A percentile compares a stretch with the other conserved stretches of the same genome.
These are phyloP conservation scores for Heterochromis multidens DNA, from an alignment of 2,113 vertebrate genomes.

Conservation along the genomic window DNA sequence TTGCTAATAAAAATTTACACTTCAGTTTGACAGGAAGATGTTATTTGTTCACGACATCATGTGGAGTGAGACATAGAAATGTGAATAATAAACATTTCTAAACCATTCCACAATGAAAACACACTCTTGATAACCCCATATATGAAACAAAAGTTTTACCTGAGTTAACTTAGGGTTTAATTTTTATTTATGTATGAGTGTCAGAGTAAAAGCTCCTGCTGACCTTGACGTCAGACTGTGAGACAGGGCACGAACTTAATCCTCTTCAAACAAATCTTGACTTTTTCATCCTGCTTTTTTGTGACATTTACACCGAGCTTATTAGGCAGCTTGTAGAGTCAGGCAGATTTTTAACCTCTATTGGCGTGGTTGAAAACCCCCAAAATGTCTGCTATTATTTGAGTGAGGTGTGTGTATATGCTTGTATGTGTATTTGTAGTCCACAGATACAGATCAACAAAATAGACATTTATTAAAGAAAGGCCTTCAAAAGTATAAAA, in stretches of 20 bases:
- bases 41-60: not conserved
- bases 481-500: not conserved
- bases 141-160: not conserved
- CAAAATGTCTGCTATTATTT: conserved; percentile 62
- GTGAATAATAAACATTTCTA: not conserved
- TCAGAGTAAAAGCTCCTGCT: not conserved
- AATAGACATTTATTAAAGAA: fast-evolving
- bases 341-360: conserved; percentile 57
- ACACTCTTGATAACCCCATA: too few species aligned
- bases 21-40: not conserved
- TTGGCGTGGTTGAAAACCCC: conserved; percentile 61
- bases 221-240: not conserved
- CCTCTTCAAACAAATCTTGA: conserved; percentile 25
- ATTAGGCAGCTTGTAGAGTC: conserved; percentile 16
- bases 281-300: conserved; percentile 18
- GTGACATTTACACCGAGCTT: conserved; percentile 43
- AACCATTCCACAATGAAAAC: not conserved
- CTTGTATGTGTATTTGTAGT: not conserved
- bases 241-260: conserved; percentile 1
- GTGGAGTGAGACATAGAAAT: not conserved
- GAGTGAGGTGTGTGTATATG: not conserved
- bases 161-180: not conserved
- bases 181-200: not conserved
- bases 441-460: not conserved
- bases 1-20: not conserved